Evolutionary conservation across 2,888 invertebrate genomes (phyloP).

Genomic region (Epistrophe grossulariae): DNA sequence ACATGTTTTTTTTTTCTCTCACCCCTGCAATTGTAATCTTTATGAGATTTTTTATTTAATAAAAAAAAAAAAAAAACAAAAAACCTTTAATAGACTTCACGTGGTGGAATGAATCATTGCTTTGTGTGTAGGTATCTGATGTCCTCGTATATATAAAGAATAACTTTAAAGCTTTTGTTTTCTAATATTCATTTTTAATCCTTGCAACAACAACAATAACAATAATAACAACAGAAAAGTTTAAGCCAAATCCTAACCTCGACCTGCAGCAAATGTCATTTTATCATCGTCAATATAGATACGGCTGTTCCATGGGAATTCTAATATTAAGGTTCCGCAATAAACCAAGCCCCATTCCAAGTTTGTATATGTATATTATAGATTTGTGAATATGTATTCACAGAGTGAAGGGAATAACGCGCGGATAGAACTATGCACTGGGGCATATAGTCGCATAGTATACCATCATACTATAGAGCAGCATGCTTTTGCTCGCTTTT

Average conservation of each 20-base stretch:
- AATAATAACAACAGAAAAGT: constrained; percentile 17
- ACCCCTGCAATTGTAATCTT: constrained; percentile 32
- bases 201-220: not conserved
- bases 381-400: constrained; percentile 6
- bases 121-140: not conserved
- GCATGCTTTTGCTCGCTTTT: not conserved
- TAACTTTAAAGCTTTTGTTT: constrained; percentile 19
- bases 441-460: not conserved
- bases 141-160: not conserved
- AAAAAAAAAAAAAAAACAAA: constrained; percentile 3
- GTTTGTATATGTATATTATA: not conserved
- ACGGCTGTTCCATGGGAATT: constrained; percentile 17
- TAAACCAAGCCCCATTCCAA: constrained; percentile 16
- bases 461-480: not conserved
- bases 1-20: not conserved
- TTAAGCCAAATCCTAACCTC: constrained; percentile 21
- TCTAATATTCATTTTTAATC: constrained; percentile 38
- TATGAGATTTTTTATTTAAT: constrained; percentile 52
- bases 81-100: constrained; percentile 8
- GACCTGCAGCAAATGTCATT: constrained; percentile 14
- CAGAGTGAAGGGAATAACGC: constrained; percentile 11
- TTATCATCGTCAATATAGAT: constrained; percentile 36
- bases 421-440: not conserved
- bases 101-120: constrained; percentile 4
- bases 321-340: constrained; percentile 21